Evolutionary conservation across 2,888 invertebrate species (phyloP), one percentile per base, ranked within the genome.

Genomic region (Sipha maydis): DNA sequence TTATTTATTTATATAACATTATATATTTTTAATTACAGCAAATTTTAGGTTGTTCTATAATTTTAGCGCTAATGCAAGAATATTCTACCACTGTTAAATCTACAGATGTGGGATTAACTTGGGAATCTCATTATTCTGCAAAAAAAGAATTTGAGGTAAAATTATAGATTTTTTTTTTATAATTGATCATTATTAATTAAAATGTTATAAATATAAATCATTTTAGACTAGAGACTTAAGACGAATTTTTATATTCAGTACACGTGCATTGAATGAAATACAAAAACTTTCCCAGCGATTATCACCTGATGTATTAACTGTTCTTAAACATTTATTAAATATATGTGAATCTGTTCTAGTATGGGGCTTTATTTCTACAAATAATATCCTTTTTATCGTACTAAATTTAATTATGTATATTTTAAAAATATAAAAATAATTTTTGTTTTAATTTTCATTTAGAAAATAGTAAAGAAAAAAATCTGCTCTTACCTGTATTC

Each of bases 71-170:
- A 79, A 95, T 98, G 93, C 96, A 96, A 93, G 98, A 98, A 92
- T 97, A 97, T 93, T 95, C 96, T 17, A 96, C 95, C 56, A 96
- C 97, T 8, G 95, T 95, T 1, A 95, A 96, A 91, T 96, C 97
- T 2, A 95, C 97, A 61, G 97, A 97, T 92, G 95, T 97, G 21
- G 97, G 97, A 11, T 93, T 98, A 82, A 95, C 97, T 76, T 97
- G 96, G 96, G 97, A 97, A 92, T 94, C 95, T 67, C 97, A 98
- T 92, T 95, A 96, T 91, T 94, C 95, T 91, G 95, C 96, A 56
- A 98, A 97, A 92, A 91, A 95, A 91, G 94, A 95, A 75, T 98
- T 98, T 93, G 97, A 98, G 93, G 94, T 93, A 91, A 48, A 31
- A 38, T 34, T 84, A 38, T 48, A 61, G 61, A 61, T 21, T 7